A percentile compares a stretch with the other conserved stretches of the same genome.
phyloP scores from a whole-genome alignment of 2,113 vertebrate species.

The Delphinus delphis region DNA sequence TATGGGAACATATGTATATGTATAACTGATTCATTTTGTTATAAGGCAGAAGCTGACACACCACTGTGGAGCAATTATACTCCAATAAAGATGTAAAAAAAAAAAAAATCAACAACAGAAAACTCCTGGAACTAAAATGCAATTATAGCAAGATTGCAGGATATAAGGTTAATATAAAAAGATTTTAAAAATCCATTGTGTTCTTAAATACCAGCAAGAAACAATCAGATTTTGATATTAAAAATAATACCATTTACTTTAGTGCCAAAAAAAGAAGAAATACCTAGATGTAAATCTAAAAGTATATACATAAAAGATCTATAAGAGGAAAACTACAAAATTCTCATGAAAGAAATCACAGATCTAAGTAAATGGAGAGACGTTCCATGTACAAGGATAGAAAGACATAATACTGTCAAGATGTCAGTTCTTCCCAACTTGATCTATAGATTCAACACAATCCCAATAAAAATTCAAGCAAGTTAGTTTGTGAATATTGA shows the following conservation, averaged over 20 bases:
- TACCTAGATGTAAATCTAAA: not conserved
- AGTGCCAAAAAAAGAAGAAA: not conserved
- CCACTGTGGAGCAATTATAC: too few species aligned
- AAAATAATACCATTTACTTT: not conserved
- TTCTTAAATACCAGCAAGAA: not conserved
- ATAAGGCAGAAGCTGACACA: too few species aligned
- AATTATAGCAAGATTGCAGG: not conserved
- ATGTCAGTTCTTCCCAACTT: not conserved
- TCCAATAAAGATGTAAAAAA: too few species aligned
- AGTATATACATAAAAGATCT: not conserved
- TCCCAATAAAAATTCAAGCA: not conserved
- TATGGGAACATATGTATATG: too few species aligned
- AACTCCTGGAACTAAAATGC: not conserved
- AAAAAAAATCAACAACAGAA: not conserved
- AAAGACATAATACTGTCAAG: not conserved
- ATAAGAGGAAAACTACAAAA: not conserved
- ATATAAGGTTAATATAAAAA: not conserved
- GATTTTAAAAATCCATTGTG: not conserved
- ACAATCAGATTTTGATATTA: not conserved
- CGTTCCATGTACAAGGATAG: not conserved
- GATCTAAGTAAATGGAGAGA: not conserved
- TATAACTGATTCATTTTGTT: too few species aligned
- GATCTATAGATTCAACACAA: not conserved
- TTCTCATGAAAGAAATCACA: not conserved
- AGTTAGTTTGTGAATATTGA: not conserved